Base-by-base conservation (phyloP, 2,888 invertebrate genomes). In the Pyralis farinalis region DNA sequence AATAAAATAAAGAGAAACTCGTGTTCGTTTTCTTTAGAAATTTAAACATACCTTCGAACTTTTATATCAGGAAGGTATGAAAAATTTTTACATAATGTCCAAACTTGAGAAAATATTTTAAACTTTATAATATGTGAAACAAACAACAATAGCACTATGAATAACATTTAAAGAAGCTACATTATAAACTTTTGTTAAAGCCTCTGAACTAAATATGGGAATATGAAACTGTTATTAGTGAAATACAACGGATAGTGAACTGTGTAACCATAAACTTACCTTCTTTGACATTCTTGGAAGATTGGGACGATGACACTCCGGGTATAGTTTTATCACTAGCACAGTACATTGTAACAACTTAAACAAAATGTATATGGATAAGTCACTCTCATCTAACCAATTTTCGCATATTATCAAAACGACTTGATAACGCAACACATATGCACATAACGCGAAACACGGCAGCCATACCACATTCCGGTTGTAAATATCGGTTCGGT, bases 281-380 rank as follows among this genome's bases (percentile, higher is more conserved):
- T 91, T 94, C 94, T 92, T 93, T 94, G 90, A 92, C 91, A 90
- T 90, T 92, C 90, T 92, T 91, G 78, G 92, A 84, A 86, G 91
- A 91, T 88, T 92, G 92, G 75, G 92, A 92, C 90, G 91, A 92
- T 90, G 90, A 92, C 90, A 91, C 92, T 92, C 92, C 93, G 90
- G 91, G 91, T 86, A 91, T 92, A 83, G 92, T 93, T 90, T 93
- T 93, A 90, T 93, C 93, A 91, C 92, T 91, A 80, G 93, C 92
- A 91, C 93, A 93, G 85, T 94, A 93, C 93, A 94, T 93, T 64
- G 71, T 90, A 87, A 52, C 55, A 50, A 62, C 60, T 57, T 75
- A 58, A 62, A 70, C 70, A 63, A 16, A 63, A 44, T 58, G 59
- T 54, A 59, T 65, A 57, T 55, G 65, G 72, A 64, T 58, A 68